Conservation (phyloP, 2,888 invertebrate species). For the Acanthoscelides obtectus region DNA sequence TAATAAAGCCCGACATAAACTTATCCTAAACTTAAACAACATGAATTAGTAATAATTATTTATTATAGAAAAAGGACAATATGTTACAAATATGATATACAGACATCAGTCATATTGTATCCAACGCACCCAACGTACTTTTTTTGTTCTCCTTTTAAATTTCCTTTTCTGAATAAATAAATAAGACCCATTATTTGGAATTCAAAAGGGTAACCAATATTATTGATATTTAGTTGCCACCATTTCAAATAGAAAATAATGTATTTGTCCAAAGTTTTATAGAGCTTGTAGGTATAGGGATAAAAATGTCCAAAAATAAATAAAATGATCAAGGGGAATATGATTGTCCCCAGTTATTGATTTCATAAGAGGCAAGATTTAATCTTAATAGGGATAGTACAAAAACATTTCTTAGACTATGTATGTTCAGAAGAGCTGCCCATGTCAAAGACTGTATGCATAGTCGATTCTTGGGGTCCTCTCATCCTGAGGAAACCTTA, state of each 20-base stretch:
- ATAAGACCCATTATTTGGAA: neutral
- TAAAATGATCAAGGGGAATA: neutral
- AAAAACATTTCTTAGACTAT: neutral
- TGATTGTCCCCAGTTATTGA: neutral
- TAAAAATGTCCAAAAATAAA: neutral
- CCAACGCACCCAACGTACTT: constrained; percentile 6
- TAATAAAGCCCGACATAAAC: constrained; percentile 42
- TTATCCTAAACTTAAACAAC: constrained; percentile 34
- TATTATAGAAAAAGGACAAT: constrained; percentile 37
- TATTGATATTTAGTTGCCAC: too few relatives aligned
- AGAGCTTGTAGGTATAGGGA: neutral
- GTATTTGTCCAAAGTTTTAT: neutral
- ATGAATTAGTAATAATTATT: constrained; percentile 28
- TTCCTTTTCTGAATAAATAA: neutral
- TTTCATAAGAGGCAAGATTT: neutral
- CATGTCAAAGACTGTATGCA: too few relatives aligned
- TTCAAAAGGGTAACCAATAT: neutral
- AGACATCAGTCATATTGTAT: constrained; percentile 33
- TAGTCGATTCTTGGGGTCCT: too few relatives aligned
- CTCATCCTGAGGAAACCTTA: too few relatives aligned
- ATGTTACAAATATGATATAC: constrained; percentile 38
- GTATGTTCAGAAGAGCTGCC: neutral
- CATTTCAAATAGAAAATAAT: neutral
- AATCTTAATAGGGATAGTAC: neutral
- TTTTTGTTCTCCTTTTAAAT: constrained; percentile 3